These are phyloP conservation scores for Octonoba sinensis DNA, from an alignment of 2,888 invertebrate species.

Conservation along the genomic window DNA sequence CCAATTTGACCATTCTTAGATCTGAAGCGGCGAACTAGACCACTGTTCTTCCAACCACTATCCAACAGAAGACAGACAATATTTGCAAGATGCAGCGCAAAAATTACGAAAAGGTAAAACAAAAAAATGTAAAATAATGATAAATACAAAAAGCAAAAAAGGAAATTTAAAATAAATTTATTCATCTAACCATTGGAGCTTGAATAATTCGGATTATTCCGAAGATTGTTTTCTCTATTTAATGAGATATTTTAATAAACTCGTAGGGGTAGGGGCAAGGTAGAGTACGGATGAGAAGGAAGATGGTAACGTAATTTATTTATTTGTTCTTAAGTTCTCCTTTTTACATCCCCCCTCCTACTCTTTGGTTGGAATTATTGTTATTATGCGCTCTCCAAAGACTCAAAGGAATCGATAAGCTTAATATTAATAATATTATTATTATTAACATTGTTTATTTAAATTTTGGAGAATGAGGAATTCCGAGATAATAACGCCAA, in stretches of 20 bases:
- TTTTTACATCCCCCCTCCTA: conserved; percentile 11
- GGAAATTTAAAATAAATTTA: conserved; percentile 64
- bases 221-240: conserved; percentile 62
- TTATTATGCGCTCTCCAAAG: conserved; percentile 41
- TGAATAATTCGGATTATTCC: conserved; percentile 59
- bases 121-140: conserved; percentile 23
- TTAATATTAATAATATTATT: conserved; percentile 58
- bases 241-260: conserved; percentile 65
- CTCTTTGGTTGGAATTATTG: conserved; percentile 44
- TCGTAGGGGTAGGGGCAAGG: conserved; percentile 13
- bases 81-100: conserved; percentile 44
- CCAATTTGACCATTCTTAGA: too few relatives aligned
- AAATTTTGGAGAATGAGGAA: conserved; percentile 31
- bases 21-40: conserved; percentile 5
- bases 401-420: conserved; percentile 32
- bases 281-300: conserved; percentile 10
- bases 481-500: conserved; percentile 39
- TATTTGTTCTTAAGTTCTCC: conserved; percentile 60
- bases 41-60: conserved; percentile 1
- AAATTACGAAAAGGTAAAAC: conserved; percentile 38
- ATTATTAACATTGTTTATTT: conserved; percentile 59
- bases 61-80: conserved; percentile 38
- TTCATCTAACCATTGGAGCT: conserved; percentile 60
- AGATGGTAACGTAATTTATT: conserved; percentile 54
- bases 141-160: conserved; percentile 27